These are phyloP conservation scores for Archivesica marissinica DNA, from an alignment of 1,140 invertebrate genomes.

Conservation along the genomic window DNA sequence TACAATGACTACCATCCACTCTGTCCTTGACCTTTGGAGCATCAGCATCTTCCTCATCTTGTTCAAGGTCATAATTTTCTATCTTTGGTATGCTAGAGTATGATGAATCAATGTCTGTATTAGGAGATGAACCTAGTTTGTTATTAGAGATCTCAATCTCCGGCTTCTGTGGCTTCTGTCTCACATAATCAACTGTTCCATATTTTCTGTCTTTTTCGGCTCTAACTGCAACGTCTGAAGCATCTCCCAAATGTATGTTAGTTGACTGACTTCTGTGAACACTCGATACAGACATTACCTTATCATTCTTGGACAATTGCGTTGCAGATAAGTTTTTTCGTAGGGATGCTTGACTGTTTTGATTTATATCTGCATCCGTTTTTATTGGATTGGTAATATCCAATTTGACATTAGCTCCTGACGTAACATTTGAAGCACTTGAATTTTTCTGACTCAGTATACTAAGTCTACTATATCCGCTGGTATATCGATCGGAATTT, in stretches of 20 bases:
- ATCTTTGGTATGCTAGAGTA: neutral
- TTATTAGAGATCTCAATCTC: neutral
- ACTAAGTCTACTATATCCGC: slow-evolving; percentile 34
- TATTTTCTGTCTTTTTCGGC: neutral
- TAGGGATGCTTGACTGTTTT: neutral
- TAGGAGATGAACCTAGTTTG: neutral
- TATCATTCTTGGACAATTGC: slow-evolving; percentile 2
- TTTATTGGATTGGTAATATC: neutral
- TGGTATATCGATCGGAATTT: slow-evolving; percentile 14
- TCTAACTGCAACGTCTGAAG: neutral
- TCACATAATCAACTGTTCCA: neutral
- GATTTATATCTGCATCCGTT: neutral
- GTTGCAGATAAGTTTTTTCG: slow-evolving; percentile 22
- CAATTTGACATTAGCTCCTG: neutral
- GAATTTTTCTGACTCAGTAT: neutral
- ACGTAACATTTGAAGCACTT: slow-evolving; percentile 24
- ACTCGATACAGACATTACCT: neutral
- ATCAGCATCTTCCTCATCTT: slow-evolving; percentile 34
- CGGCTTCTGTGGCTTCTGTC: no score
- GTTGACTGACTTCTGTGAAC: slow-evolving; percentile 33
- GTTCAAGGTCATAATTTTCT: slow-evolving; percentile 48
- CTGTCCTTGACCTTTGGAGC: neutral
- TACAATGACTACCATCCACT: neutral
- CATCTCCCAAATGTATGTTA: neutral
- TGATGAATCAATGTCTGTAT: no score